Conservation (phyloP, 2,888 invertebrate genomes). For the Xestia xanthographa region DNA sequence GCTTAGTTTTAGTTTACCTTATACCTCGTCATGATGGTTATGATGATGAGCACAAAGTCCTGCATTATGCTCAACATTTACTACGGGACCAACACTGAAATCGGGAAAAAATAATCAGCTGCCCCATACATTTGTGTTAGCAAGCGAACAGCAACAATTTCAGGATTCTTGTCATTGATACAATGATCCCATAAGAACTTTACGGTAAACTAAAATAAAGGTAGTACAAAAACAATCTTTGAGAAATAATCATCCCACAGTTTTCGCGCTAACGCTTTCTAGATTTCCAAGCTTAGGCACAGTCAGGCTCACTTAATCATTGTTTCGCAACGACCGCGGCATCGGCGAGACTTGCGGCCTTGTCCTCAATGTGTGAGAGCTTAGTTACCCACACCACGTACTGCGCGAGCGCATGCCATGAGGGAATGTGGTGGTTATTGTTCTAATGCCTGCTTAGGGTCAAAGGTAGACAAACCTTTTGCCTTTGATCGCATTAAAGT, state of each 20-base stretch:
- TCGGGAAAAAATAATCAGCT: neutral
- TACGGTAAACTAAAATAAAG: neutral
- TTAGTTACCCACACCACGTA: slow-evolving; percentile 63
- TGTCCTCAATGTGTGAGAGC: slow-evolving; percentile 76
- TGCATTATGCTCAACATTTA: neutral
- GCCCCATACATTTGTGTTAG: neutral
- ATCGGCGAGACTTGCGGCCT: slow-evolving; percentile 70
- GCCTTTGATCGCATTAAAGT: slow-evolving; percentile 28
- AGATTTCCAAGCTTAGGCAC: slow-evolving; percentile 46
- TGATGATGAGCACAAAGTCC: neutral
- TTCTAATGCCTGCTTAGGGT: slow-evolving; percentile 27
- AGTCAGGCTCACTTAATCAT: slow-evolving; percentile 57
- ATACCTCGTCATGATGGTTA: neutral
- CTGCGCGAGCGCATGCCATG: slow-evolving; percentile 20
- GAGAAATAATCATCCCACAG: neutral
- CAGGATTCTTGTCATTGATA: neutral
- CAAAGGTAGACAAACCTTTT: slow-evolving; percentile 5
- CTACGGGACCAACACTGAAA: neutral
- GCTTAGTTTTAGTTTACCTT: neutral
- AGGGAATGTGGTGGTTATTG: slow-evolving; percentile 26
- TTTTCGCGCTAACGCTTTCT: neutral
- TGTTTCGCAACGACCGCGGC: slow-evolving; percentile 72
- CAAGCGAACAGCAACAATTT: neutral
- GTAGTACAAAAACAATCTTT: neutral
- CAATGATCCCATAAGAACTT: neutral